Percentiles rank a stretch among this genome's conserved stretches.
phyloP scores from a whole-genome alignment of 1,140 invertebrate species.

The Rhagoletis pomonella region DNA sequence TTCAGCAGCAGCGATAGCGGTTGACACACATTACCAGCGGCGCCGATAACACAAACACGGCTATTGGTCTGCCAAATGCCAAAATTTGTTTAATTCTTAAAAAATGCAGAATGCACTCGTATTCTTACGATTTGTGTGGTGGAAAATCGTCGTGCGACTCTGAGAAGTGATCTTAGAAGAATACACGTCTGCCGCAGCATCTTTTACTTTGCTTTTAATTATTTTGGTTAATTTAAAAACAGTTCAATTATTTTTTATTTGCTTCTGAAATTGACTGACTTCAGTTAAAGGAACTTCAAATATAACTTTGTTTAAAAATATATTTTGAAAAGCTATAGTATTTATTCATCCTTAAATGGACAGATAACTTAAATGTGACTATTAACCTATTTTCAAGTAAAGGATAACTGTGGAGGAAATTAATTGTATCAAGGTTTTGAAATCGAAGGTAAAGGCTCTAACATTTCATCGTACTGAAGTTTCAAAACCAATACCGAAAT shows the following conservation, averaged over 20 bases:
- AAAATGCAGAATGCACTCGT: neutral
- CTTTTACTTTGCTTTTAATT: neutral
- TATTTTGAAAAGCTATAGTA: neutral
- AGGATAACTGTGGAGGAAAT: too few relatives aligned
- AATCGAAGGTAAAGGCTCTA: too few relatives aligned
- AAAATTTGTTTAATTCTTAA: neutral
- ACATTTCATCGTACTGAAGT: too few relatives aligned
- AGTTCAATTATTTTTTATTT: neutral
- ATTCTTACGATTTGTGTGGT: neutral
- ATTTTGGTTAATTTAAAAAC: neutral
- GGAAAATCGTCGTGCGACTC: neutral
- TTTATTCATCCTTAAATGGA: too few relatives aligned
- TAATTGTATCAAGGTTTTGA: too few relatives aligned
- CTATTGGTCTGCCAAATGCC: neutral
- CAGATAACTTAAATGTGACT: too few relatives aligned
- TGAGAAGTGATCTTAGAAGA: neutral
- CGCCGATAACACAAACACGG: constrained; percentile 87
- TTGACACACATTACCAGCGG: constrained; percentile 87
- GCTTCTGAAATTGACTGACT: neutral
- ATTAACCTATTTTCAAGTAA: too few relatives aligned
- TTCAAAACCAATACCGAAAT: too few relatives aligned
- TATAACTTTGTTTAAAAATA: constrained; percentile 13
- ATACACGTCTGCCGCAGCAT: neutral
- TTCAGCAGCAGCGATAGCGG: constrained; percentile 84
- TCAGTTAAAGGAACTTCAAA: neutral